A percentile compares a stretch with the other conserved stretches of the same genome.
Evolutionary conservation across 2,113 vertebrate species (phyloP).

Genomic region (Calypte anna): DNA sequence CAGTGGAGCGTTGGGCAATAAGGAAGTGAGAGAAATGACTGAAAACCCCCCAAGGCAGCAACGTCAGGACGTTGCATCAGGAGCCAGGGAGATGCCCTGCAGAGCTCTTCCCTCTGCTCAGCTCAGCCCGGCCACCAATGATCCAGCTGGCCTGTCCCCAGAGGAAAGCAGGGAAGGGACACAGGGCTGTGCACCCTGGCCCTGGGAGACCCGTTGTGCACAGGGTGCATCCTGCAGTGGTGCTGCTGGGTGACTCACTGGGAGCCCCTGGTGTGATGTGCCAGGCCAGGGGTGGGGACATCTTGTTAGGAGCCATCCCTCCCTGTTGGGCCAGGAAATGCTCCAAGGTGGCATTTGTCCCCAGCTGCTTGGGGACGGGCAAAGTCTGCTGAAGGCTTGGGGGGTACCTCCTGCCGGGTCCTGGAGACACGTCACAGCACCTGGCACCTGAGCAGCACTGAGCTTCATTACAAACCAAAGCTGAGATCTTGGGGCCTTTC

Average conservation of each 20-base stretch:
- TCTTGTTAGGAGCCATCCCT: background rate
- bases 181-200: accelerated
- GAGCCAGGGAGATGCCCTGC: background rate
- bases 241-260: background rate
- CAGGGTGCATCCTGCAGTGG: too few relatives aligned
- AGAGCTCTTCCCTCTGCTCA: background rate
- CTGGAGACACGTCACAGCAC: background rate
- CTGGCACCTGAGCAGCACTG: accelerated
- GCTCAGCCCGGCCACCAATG: background rate
- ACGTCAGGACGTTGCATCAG: background rate
- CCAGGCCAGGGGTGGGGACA: background rate
- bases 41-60: background rate
- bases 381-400: background rate
- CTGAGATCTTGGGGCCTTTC: background rate
- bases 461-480: background rate
- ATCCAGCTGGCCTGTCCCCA: background rate
- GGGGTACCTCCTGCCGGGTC: background rate
- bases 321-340: background rate
- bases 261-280: accelerated
- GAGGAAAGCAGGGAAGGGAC: background rate
- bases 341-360: background rate
- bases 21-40: constrained; percentile 26
- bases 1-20: background rate
- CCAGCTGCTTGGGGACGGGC: background rate
- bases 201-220: accelerated